Percentiles rank a stretch among this genome's conserved stretches.
These are phyloP conservation scores for Eulemur macaco DNA, from an alignment of 2,113 vertebrate genomes.

Conservation along the genomic window DNA sequence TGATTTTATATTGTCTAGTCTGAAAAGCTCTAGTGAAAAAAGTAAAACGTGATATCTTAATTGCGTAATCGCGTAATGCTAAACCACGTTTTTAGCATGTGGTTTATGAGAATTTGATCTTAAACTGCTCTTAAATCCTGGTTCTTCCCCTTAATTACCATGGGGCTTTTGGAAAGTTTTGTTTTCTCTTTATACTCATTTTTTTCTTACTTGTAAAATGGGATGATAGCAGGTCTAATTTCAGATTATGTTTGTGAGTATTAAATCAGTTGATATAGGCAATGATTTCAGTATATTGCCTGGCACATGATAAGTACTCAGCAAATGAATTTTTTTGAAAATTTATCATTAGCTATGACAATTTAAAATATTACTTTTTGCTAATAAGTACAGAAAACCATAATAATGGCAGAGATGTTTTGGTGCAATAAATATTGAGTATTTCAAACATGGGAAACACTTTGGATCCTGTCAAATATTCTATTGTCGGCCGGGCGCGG, in stretches of 20 bases:
- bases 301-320: background rate
- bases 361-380: background rate
- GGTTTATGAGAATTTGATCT: background rate
- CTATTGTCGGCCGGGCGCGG: background rate
- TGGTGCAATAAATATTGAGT: background rate
- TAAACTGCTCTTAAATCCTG: background rate
- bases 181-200: background rate
- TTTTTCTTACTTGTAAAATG: background rate
- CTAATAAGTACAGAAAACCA: background rate
- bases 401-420: background rate
- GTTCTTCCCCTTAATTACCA: fast-evolving
- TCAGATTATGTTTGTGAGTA: background rate
- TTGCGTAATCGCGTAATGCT: background rate
- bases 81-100: background rate
- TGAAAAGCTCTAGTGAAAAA: background rate
- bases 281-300: background rate
- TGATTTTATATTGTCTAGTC: background rate
- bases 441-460: background rate
- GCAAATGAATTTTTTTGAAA: background rate
- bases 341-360: background rate
- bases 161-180: background rate
- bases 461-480: background rate
- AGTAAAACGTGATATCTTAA: background rate
- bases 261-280: background rate
- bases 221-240: background rate